phyloP scores from a whole-genome alignment of 2,888 invertebrate genomes.

The Scaptomyza tumidula region DNA sequence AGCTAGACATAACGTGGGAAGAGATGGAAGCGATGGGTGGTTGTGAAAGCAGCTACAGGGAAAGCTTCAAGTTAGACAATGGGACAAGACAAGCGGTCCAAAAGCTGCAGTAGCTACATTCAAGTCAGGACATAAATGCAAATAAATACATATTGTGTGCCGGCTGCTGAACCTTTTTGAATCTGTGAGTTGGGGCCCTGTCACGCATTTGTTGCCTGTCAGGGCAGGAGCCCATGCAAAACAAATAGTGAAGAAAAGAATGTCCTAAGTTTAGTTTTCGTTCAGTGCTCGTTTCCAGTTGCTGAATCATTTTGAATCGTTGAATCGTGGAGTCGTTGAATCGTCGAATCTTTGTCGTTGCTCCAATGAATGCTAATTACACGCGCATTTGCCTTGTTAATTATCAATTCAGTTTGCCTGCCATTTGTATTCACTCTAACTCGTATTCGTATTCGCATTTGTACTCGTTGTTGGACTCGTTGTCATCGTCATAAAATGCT shows the following conservation, averaged over 20 bases:
- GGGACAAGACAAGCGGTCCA: conserved; percentile 41
- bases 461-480: conserved; percentile 26
- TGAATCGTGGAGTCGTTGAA: conserved; percentile 2
- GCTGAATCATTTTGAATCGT: conserved; percentile 3
- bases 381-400: conserved; percentile 80
- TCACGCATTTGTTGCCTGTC: conserved; percentile 48
- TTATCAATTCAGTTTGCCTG: conserved; percentile 79
- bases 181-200: conserved; percentile 7
- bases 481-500: conserved; percentile 73
- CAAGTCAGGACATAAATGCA: conserved; percentile 64
- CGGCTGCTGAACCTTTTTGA: conserved; percentile 4
- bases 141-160: conserved; percentile 64
- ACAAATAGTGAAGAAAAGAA: not conserved
- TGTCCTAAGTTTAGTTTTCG: not conserved
- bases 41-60: not conserved
- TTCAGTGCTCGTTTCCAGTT: conserved; percentile 15
- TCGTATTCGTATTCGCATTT: conserved; percentile 10
- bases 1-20: conserved; percentile 26
- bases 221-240: conserved; percentile 13
- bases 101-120: conserved; percentile 32
- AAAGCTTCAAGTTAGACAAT: conserved; percentile 60
- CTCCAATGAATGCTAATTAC: conserved; percentile 79
- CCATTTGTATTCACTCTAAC: conserved; percentile 18
- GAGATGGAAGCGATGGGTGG: too few relatives aligned
- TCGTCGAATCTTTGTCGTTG: conserved; percentile 15